These are phyloP conservation scores for Urocyon cinereoargenteus DNA, from an alignment of 2,797 vertebrate species.

Conservation along the genomic window DNA sequence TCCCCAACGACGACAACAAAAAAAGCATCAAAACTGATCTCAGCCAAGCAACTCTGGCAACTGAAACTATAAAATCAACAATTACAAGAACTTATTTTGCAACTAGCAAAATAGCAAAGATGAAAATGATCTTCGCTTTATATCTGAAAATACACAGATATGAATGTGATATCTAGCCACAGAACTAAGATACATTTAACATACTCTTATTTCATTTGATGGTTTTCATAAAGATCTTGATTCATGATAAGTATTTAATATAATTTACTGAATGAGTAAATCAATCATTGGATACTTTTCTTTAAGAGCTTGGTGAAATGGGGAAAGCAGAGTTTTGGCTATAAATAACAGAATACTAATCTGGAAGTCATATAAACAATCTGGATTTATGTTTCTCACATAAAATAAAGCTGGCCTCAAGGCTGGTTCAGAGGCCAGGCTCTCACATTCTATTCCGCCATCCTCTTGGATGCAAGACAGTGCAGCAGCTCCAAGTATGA, in stretches of 20 bases:
- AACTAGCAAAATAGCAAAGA: background rate
- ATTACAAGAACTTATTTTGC: conserved; percentile 51
- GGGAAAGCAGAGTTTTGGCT: background rate
- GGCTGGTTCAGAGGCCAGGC: background rate
- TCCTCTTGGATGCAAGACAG: background rate
- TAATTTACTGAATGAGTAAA: conserved; percentile 21
- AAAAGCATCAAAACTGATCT: background rate
- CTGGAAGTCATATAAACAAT: background rate
- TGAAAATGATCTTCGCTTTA: background rate
- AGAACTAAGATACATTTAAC: background rate
- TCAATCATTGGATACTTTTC: conserved; percentile 22
- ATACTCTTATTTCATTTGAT: conserved; percentile 4
- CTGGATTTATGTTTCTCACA: background rate
- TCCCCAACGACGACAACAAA: too few relatives aligned
- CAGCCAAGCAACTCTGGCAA: conserved; percentile 4
- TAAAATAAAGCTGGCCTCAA: background rate
- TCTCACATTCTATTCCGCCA: background rate
- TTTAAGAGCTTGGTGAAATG: background rate
- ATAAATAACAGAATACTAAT: conserved; percentile 21
- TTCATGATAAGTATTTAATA: conserved; percentile 39
- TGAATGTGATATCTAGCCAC: background rate
- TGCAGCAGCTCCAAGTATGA: background rate
- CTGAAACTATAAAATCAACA: conserved; percentile 33
- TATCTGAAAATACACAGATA: background rate
- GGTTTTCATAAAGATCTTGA: conserved; percentile 56